Base-by-base conservation (phyloP, 2,113 vertebrate genomes). In the Oryzias melastigma region DNA sequence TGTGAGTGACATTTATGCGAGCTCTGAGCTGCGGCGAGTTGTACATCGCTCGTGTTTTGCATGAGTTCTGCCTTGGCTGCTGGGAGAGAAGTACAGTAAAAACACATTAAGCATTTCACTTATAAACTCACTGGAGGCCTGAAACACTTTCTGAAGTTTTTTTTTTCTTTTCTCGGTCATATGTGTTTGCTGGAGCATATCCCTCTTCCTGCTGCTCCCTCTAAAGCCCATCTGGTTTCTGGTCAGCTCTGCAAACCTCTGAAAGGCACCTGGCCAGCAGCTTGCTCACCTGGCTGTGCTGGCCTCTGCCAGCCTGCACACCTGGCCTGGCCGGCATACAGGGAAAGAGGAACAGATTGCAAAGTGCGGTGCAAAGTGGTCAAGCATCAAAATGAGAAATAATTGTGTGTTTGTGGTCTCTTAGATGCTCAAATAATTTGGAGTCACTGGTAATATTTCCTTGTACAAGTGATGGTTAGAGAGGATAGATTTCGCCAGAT, bases 211-310 rank as follows among this genome's bases (percentile, higher is more conserved):
- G 75, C 65, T 76, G 68, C 65, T 78, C 76, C 35, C 71, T 56
- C 68, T 40, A 53, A 72, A 67, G 75, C 79, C 35, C 86, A 89
- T 87, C 85, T 90, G 89, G 73, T 86, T 75, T 79, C 69, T 80
- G 89, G 85, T 90, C 85, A 86, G 77, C 77, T 46, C 68, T 63
- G 75, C 42, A 57, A 71, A 71, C 71, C 79, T 86, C 85, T 80
- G 78, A 82, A 81, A 83, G 81, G 85, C 78, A 79, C 67, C 85
- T 87, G 83, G 87, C 77, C 84, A 85, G 87, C 84, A 88, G 87
- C 83, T 78, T 61, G 84, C 80, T 88, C 89, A 85, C 82, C 77
- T 88, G 86, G 82, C 70, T 70, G 55, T 70, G 61, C 62, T 62
- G 14, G 67, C 61, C 68, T 56, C 65, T 83, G 85, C 84, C 85